Conservation (phyloP, 2,888 invertebrate species). For the Cephalotes varians region DNA sequence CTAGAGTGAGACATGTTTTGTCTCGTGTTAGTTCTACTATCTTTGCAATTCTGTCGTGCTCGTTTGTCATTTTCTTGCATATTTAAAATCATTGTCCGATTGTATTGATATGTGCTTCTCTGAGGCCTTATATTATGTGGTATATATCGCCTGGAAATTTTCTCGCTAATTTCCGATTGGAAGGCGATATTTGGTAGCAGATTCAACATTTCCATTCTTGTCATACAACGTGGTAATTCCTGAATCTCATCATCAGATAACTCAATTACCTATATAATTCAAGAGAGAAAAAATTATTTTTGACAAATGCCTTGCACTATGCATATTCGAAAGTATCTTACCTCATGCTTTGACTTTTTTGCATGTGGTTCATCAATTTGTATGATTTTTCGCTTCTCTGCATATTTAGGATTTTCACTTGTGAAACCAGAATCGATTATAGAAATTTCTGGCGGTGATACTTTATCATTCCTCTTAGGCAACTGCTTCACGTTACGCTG, state of each 20-base stretch:
- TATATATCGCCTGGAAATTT: constrained; percentile 78
- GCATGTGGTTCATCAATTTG: neutral
- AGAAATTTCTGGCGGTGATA: constrained; percentile 59
- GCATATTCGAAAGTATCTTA: constrained; percentile 41
- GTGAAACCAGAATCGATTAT: constrained; percentile 50
- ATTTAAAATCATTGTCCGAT: constrained; percentile 66
- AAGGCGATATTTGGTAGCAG: constrained; percentile 81
- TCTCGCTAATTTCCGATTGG: constrained; percentile 67
- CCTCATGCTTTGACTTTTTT: constrained; percentile 77
- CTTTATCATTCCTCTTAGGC: constrained; percentile 80
- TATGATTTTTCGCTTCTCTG: constrained; percentile 45
- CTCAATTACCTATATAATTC: constrained; percentile 82
- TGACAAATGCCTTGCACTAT: neutral
- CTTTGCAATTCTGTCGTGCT: constrained; percentile 33
- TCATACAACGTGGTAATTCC: constrained; percentile 78
- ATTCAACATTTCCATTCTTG: constrained; percentile 82
- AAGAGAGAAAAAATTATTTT: constrained; percentile 31
- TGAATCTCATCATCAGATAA: constrained; percentile 84
- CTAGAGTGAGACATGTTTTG: constrained; percentile 12
- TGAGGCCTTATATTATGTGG: constrained; percentile 79
- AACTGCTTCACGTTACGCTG: constrained; percentile 83
- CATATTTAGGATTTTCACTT: neutral
- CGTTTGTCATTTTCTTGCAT: constrained; percentile 65
- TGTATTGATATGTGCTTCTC: constrained; percentile 77
- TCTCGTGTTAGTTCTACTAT: constrained; percentile 43